Evolutionary conservation across 2,113 vertebrate genomes (phyloP), one percentile per base, ranked within the genome.

Genomic region (Equus quagga): DNA sequence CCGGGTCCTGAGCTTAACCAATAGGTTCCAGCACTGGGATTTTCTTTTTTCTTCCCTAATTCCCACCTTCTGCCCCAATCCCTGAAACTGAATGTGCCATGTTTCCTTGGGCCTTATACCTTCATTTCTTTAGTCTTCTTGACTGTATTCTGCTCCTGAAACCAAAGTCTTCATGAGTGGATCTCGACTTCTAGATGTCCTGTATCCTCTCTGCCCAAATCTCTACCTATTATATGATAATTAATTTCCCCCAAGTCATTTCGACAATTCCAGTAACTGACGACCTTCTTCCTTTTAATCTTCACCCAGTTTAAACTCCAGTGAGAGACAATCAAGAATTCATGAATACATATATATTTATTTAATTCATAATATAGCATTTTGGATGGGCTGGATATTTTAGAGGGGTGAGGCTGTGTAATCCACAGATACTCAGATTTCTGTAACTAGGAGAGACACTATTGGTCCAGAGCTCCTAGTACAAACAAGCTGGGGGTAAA

Each of bases 321-420:
- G 75, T 70, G 21, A 97, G 73, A 98, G 69, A 96, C 78, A 96
- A 86, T 49, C 78, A 96, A 97, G 73, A 97, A 95, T 19, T 97
- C 97, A 92, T 97, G 92, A 97, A 97, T 97, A 97, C 97, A 97
- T 98, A 98, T 97, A 98, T 98, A 96, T 98, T 98, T 98, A 98
- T 98, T 98, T 97, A 93, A 75, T 96, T 96, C 92, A 96, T 98
- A 98, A 98, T 98, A 98, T 97, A 98, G 95, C 92, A 96, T 97
- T 98, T 97, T 75, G 58, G 95, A 97, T 96, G 94, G 84, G 51
- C 76, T 97, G 92, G 96, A 92, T 97, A 95, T 93, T 98, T 97
- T 89, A 95, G 76, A 95, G 75, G 89, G 83, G 82, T 88, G 95
- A 97, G 94, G 96, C 94, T 97, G 95, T 98, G 89, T 92, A 96